Base-by-base conservation (phyloP, 2,888 invertebrate species). In the Sycophila texana region DNA sequence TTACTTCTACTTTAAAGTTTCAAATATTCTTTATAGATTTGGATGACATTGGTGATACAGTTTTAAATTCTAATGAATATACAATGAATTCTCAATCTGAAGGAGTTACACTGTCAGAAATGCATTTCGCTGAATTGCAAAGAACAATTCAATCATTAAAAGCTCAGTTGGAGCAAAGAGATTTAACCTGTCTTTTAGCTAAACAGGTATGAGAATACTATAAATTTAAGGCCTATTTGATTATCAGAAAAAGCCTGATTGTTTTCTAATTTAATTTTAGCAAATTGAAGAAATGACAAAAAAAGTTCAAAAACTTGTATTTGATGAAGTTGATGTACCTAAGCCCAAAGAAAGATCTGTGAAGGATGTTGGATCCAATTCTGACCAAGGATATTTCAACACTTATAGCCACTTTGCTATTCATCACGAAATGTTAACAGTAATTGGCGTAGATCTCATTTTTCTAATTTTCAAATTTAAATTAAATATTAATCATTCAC, bases 401-500 rank as follows among this genome's bases (percentile, higher is more conserved):
- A 95, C 96, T 1, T 98, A 98, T 87, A 94, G 96, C 71, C 97
- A 98, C 91, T 97, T 96, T 91, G 94, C 95, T 26, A 98, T 98
- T 86, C 99, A 99, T 91, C 95, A 96, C 88, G 97, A 97, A 87
- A 99, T 99, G 99, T 92, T 99, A 55, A 95, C 95, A 87, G 95
- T 95, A 91, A 89, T 83, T 60, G 81, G 70, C 72, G 80, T 76
- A 79, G 74, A 63, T 75, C 60, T 71, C 77, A 73, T 68, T 74
- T 76, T 73, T 68, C 75, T 60, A 53, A 71, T 57, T 57, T 49
- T 51, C 53, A 26, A 39, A 53, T 16, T 61, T 53, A 16, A 18
- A 53, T 5, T 61, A 16, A 10, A 60, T 78, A 14, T 70, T 63
- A 82, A 79, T 78, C 12, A 73, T 60, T 77, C 20, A 57, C 47